Evolutionary conservation across 2,888 invertebrate species (phyloP).

Genomic region (Dermolepida albohirtum): DNA sequence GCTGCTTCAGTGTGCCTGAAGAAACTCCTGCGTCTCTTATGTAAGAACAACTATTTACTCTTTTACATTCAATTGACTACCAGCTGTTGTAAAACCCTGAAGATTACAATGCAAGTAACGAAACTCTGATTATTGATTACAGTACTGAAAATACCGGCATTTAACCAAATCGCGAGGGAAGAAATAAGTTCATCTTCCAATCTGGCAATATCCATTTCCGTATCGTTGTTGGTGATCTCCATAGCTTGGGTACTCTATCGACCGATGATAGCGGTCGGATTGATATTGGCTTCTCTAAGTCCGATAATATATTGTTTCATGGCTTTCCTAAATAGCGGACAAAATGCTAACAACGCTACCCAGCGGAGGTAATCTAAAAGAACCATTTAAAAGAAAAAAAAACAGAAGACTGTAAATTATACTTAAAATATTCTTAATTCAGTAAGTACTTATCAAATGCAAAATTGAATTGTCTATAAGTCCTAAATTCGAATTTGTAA

Average conservation of each 20-base stretch:
- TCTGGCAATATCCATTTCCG: conserved; percentile 66
- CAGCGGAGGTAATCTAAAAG: conserved; percentile 15
- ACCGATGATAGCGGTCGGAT: conserved; percentile 68
- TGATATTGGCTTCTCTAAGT: conserved; percentile 68
- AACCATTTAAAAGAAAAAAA: background rate
- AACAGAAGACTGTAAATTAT: background rate
- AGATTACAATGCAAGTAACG: too few relatives aligned
- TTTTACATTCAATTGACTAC: background rate
- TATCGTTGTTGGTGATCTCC: conserved; percentile 67
- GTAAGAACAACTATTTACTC: conserved; percentile 53
- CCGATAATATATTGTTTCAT: conserved; percentile 68
- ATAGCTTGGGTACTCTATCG: conserved; percentile 69
- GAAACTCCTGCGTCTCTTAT: conserved; percentile 57
- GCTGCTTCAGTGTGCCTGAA: conserved; percentile 72
- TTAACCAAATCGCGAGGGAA: conserved; percentile 55
- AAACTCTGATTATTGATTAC: conserved; percentile 50
- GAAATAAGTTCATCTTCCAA: conserved; percentile 66
- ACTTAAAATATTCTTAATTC: background rate
- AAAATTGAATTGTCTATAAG: too few relatives aligned
- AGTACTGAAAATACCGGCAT: conserved; percentile 57
- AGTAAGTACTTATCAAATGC: background rate
- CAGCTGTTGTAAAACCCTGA: too few relatives aligned
- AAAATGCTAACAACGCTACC: conserved; percentile 47
- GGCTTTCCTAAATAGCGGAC: conserved; percentile 57
- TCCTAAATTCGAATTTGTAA: background rate